Conservation (phyloP, 2,888 invertebrate genomes). For the Cantharis lateralis region DNA sequence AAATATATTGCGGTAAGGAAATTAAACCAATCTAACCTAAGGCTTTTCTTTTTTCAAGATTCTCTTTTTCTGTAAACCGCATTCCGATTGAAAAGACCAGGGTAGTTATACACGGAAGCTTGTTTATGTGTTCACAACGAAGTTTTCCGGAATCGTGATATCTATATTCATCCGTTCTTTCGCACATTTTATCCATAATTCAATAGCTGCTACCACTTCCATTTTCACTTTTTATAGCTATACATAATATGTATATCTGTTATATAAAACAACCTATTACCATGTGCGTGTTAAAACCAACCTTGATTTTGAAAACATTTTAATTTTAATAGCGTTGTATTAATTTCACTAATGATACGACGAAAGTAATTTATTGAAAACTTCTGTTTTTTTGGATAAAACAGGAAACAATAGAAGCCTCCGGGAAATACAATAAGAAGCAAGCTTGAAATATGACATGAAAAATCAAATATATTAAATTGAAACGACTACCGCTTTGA, state of each 20-base stretch:
- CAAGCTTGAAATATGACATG: no score
- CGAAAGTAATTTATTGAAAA: no score
- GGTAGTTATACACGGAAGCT: not conserved
- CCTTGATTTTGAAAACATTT: no score
- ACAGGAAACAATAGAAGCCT: no score
- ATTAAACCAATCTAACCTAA: not conserved
- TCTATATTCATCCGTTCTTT: not conserved
- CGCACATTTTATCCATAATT: not conserved
- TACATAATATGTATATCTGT: not conserved
- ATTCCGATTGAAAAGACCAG: not conserved
- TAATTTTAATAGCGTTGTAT: no score
- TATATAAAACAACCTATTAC: not conserved
- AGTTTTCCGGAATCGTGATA: not conserved
- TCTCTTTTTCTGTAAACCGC: not conserved
- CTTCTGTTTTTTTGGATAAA: no score
- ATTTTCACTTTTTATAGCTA: not conserved
- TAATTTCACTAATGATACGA: no score
- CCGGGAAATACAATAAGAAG: no score
- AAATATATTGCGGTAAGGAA: slow-evolving; percentile 82
- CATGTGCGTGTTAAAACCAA: no score
- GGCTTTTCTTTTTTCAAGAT: not conserved
- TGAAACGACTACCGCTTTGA: no score
- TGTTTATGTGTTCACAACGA: not conserved
- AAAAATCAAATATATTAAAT: no score
- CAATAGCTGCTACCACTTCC: not conserved